Base-by-base conservation (phyloP, 2,888 invertebrate species). In the Drosophila merina region DNA sequence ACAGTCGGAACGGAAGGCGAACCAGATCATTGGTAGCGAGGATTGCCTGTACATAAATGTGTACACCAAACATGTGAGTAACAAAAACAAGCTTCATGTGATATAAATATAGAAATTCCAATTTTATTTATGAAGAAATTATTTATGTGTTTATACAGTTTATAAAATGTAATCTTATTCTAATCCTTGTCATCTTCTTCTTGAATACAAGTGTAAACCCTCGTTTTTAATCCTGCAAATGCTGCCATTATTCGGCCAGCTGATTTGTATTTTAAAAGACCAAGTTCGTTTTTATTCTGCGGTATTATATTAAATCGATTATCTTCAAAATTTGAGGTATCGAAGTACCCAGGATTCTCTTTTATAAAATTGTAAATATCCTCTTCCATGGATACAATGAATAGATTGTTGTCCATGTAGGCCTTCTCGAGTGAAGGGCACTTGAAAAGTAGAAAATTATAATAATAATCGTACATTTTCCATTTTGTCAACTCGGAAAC, bases 1-100 rank as follows among this genome's bases (percentile, higher is more conserved):
- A 12, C 89, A 79, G 60, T 48, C 74, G n/a, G 80, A 90, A 55
- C 33, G 71, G 0, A 62, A 81, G 0, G 75, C 86, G 0, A 62
- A 68, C 0, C 1, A 36, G 4, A 42, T 74, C 4, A 54, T 77
- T 0, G 90, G 91, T 4, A 74, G 71, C 0, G 91, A 90, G 63
- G 90, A 91, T 72, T 90, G 90, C 31, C 71, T 90, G 1, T 76
- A 81, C 25, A 8, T 90, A 3, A 90, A 90, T 70, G 79, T 90
- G 2, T 89, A 85, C 33, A 79, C 79, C 0, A 90, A 90, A 36
- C 74, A 87, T 56, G 77, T 81, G 3, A 57, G 76, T 73, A 36
- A 6, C 1, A 20, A 20, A 20, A 20, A 20, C 20, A 20, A 20
- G 20, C 28, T 28, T 0, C 28, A 28, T 28, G 4, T 5, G 1